Evolutionary conservation across 2,113 vertebrate species (phyloP), one percentile per base, ranked within the genome.

Genomic region (Alligator sinensis): DNA sequence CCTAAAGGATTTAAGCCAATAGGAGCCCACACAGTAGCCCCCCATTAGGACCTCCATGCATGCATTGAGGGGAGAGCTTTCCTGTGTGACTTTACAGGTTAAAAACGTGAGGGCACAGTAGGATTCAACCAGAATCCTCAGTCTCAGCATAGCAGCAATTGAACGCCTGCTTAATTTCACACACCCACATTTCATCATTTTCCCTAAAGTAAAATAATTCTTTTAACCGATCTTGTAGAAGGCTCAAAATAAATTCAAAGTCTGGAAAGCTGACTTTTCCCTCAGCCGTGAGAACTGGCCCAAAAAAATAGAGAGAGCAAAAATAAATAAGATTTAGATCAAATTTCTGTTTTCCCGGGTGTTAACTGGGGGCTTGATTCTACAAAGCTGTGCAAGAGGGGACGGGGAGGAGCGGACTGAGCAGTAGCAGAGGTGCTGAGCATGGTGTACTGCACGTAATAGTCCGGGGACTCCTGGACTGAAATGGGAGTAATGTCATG

Each of bases 371-470:
- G 63, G 24, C 77, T 89, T 21, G 8, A 0, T 78, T 84, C 57
- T 47, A 54, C n/a, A 86, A 80, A 64, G 61, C 11, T 19, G 54
- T 2, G 10, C 55, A 3, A 34, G 60, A 75, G 34, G 6, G 63
- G 68, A 0, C 11, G 34, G 34, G 47, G 47, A 47, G 70, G 34
- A 84, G 64, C 1, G 5, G 55, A 38, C 81, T 58, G 64, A 92
- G 72, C 76, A 63, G 25, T 8, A 47, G 21, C 70, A 47, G 38
- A 17, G 28, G 22, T 28, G 30, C 78, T 91, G 80, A 79, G 18
- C 80, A 27, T 0, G 0, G 9, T 9, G 59, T 61, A 80, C 62
- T 76, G 5, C 2, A 5, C 27, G 60, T 18, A 22, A 54, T 63
- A n/a, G 27, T 47, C 62, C 12, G 0, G 22, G 9, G 15, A 24